phyloP scores from a whole-genome alignment of 2,113 vertebrate species.

The Leptobrachium leishanense region DNA sequence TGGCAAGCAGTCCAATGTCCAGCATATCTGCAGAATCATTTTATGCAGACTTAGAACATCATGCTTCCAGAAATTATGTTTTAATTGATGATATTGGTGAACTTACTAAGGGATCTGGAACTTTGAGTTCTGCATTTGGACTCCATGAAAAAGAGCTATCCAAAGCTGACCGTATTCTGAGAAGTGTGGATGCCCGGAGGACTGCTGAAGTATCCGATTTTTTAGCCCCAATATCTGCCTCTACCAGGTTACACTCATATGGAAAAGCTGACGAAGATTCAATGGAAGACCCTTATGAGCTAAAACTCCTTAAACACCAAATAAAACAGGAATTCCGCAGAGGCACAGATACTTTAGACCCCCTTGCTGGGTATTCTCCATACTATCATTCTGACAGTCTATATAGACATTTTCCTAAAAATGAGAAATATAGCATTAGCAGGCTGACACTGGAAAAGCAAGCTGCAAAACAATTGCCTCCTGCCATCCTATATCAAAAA shows the following conservation, averaged over 20 bases:
- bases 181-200: slow-evolving; percentile 82
- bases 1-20: slow-evolving; percentile 94
- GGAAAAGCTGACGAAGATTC: slow-evolving; percentile 92
- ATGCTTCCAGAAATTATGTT: slow-evolving; percentile 88
- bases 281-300: slow-evolving; percentile 97
- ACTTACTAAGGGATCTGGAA: slow-evolving; percentile 84
- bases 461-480: slow-evolving; percentile 94
- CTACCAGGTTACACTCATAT: slow-evolving; percentile 85
- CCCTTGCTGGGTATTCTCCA: slow-evolving; percentile 85
- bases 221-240: slow-evolving; percentile 78
- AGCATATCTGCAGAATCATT: slow-evolving; percentile 96
- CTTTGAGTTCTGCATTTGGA: slow-evolving; percentile 82
- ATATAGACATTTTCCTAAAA: slow-evolving; percentile 93
- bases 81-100: slow-evolving; percentile 96
- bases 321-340: slow-evolving; percentile 97
- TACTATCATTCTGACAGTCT: slow-evolving; percentile 86
- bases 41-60: slow-evolving; percentile 94
- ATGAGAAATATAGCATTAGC: slow-evolving; percentile 96
- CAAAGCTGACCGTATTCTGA: slow-evolving; percentile 88
- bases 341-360: slow-evolving; percentile 89
- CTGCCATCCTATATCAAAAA: slow-evolving; percentile 95
- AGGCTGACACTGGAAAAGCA: slow-evolving; percentile 97
- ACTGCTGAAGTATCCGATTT: slow-evolving; percentile 91
- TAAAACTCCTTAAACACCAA: slow-evolving; percentile 95
- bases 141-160: slow-evolving; percentile 93